Evolutionary conservation across 2,113 vertebrate genomes (phyloP), one percentile per base, ranked within the genome.

Genomic region (Vicugna pacos): DNA sequence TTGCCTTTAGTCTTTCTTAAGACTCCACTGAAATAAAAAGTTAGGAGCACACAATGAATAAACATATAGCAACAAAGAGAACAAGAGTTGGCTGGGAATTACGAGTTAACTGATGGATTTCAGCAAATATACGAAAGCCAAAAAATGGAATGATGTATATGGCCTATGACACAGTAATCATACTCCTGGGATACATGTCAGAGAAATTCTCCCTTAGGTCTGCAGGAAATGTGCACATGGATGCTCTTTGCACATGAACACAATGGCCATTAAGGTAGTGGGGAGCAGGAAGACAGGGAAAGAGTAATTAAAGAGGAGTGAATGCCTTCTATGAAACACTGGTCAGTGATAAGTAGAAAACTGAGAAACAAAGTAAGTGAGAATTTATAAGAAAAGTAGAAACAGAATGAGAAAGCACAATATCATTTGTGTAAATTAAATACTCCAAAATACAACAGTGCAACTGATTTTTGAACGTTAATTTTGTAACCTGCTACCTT

Each of bases 1-100:
- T 92, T 91, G 46, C 9, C 15, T 70, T 65, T 32, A 54, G 32
- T 87, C 46, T 94, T 94, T 91, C 69, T 90, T 16, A 83, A 93
- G 46, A 76, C 20, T 30, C 15, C 28, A 92, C 0, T 92, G 73
- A 89, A 92, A 84, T 75, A 48, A 95, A 92, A 94, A 81, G 54
- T 76, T 35, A 92, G 11, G 6, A 83, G 15, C 24, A 35, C 15
- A 79, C 79, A 90, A 85, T 92, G 60, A 82, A 82, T 76, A 76
- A 42, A 83, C 26, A 56, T 48, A 50, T 35, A 90, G 72, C 9
- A 77, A 48, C 38, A 87, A 58, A 26, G 46, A 90, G 32, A 89
- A 38, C 15, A 86, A 86, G 73, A 58, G 5, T 4, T 1, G 14
- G 48, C 8, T 69, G 3, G 4, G 67, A 38, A 70, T 72, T 83